Conservation (phyloP, 2,797 vertebrate species). For the Hemibagrus guttatus region DNA sequence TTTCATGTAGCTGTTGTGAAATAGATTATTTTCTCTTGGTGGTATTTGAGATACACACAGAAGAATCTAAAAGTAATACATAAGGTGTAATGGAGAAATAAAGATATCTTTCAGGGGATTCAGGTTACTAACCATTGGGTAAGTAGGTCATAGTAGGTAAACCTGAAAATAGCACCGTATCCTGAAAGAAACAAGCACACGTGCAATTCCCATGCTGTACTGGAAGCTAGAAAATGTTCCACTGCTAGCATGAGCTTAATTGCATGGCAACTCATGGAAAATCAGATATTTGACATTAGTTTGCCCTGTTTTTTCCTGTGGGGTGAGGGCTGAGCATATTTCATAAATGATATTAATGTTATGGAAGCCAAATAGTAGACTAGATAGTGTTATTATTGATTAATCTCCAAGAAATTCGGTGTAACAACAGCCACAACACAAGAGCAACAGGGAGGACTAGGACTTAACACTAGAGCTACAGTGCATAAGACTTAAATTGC, state of each 20-base stretch:
- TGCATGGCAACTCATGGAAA: not conserved
- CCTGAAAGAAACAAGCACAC: not conserved
- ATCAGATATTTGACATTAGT: not conserved
- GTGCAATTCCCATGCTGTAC: not conserved
- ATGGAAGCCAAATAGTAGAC: not conserved
- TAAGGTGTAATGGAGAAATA: not conserved
- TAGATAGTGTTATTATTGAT: no score
- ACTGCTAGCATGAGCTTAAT: not conserved
- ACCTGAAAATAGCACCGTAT: constrained; percentile 4
- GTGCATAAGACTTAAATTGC: no score
- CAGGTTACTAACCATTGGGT: not conserved
- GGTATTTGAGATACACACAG: not conserved
- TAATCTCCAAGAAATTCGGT: no score
- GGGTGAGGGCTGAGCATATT: not conserved
- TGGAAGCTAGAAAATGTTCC: not conserved
- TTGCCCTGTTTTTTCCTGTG: not conserved
- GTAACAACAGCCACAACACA: no score
- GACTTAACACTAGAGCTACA: no score
- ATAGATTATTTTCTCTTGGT: not conserved
- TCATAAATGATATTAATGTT: not conserved
- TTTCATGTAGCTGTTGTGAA: not conserved
- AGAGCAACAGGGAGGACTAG: no score
- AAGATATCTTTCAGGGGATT: not conserved
- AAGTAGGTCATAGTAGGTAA: constrained; percentile 18
- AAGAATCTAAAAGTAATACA: not conserved